phyloP scores from a whole-genome alignment of 2,888 invertebrate genomes.

The Mamestra brassicae region DNA sequence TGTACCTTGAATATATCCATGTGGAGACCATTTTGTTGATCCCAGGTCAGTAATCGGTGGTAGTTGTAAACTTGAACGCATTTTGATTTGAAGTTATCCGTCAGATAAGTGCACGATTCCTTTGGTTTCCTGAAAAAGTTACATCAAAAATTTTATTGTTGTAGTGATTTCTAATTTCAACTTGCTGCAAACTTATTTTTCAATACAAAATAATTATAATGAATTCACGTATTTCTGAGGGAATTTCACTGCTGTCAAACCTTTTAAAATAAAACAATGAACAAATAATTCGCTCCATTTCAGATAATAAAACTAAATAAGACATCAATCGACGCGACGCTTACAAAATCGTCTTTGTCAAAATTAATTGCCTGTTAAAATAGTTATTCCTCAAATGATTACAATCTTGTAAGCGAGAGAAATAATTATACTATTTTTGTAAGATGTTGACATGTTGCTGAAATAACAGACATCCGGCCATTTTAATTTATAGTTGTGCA shows the following conservation, averaged over 20 bases:
- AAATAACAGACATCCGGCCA: constrained; percentile 33
- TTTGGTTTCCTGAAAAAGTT: constrained; percentile 92
- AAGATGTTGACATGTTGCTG: constrained; percentile 37
- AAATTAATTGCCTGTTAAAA: constrained; percentile 36
- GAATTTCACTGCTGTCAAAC: neutral
- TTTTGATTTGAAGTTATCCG: constrained; percentile 95
- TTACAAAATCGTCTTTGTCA: constrained; percentile 35
- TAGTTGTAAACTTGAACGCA: constrained; percentile 96
- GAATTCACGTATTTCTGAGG: constrained; percentile 19
- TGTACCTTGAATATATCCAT: constrained; percentile 95
- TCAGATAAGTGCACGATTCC: constrained; percentile 94
- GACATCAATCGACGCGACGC: constrained; percentile 1
- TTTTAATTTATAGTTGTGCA: constrained; percentile 39
- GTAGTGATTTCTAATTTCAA: neutral
- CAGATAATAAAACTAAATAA: constrained; percentile 28
- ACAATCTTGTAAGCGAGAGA: constrained; percentile 23
- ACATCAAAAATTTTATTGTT: neutral
- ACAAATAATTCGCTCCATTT: constrained; percentile 4
- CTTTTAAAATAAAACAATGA: constrained; percentile 19
- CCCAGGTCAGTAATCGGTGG: constrained; percentile 95
- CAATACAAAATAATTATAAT: neutral
- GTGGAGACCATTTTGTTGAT: constrained; percentile 94
- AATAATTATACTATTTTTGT: constrained; percentile 22
- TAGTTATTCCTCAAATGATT: constrained; percentile 17
- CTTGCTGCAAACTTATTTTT: neutral